A percentile compares a stretch with the other conserved stretches of the same genome.
phyloP scores from a whole-genome alignment of 1,140 invertebrate species.

The Neodiprion fabricii region DNA sequence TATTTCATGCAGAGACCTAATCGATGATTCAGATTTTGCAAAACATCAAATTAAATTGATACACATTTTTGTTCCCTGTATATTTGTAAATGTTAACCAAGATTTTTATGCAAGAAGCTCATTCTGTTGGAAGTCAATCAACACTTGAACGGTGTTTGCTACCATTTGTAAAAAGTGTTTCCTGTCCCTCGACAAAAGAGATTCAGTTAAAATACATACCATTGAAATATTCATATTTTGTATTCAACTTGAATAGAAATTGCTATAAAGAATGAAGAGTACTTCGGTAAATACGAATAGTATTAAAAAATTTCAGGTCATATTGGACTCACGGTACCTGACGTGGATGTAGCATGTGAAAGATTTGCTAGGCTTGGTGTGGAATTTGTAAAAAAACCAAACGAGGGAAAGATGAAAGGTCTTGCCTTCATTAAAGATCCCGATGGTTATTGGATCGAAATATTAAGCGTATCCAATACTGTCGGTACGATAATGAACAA shows the following conservation, averaged over 20 bases:
- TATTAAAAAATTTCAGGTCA: slow-evolving; percentile 68
- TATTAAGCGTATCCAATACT: slow-evolving; percentile 68
- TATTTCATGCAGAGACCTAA: too few species aligned
- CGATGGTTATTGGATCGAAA: slow-evolving; percentile 97
- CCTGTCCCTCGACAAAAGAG: too few species aligned
- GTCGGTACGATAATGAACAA: neutral
- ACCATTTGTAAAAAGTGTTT: too few species aligned
- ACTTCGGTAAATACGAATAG: neutral
- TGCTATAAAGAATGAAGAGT: neutral
- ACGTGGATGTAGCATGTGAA: slow-evolving; percentile 86
- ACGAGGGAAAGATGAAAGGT: slow-evolving; percentile 93
- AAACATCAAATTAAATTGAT: too few species aligned
- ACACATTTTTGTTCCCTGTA: too few species aligned
- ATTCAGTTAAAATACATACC: slow-evolving; percentile 12
- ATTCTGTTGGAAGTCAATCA: too few species aligned
- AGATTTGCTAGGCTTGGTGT: slow-evolving; percentile 87
- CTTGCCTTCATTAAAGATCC: slow-evolving; percentile 95
- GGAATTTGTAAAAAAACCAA: slow-evolving; percentile 88
- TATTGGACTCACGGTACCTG: slow-evolving; percentile 88
- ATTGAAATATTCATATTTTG: slow-evolving; percentile 15
- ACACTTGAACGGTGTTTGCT: too few species aligned
- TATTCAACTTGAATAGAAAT: slow-evolving; percentile 10
- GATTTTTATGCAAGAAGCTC: too few species aligned
- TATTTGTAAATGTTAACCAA: too few species aligned
- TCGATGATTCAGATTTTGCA: too few species aligned